Base-by-base conservation (phyloP, 2,888 invertebrate species). In the Ectropis crepuscularia region DNA sequence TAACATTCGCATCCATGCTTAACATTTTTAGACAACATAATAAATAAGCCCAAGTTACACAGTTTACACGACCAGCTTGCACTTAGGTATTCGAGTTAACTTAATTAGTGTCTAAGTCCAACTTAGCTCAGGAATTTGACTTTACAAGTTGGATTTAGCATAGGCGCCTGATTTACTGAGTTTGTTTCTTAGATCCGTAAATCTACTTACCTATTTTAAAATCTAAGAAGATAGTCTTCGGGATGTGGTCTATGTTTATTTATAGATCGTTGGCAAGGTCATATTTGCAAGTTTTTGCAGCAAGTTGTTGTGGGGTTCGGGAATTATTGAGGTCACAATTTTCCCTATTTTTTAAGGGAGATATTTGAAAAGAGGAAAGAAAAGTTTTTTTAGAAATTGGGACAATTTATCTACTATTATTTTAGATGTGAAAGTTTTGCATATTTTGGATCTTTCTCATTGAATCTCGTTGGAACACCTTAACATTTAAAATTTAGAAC, bases 191-290 rank as follows among this genome's bases (percentile, higher is more conserved):
- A 58, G 39, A 59, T 57, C 43, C 62, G 63, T 65, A 67, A 71
- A 67, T 71, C 71, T 66, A 66, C 63, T 66, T 69, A 41, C 43
- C 71, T 66, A 51, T 60, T 65, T 64, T 65, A 65, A 61, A 65
- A 60, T 65, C 60, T 57, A 41, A 57, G 63, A 57, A 57, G 63
- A 63, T 59, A 39, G 53, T 50, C 49, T n/a, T 54, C 28, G 43
- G 41, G 58, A 53, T 58, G 55, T 37, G 39, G 9, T 16, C 41
- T 36, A 46, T 64, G 55, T 64, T 46, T 55, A 51, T 59, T 63
- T 63, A 63, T 63, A 54, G 8, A 28, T 28, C 16, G 16, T 4
- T 28, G 16, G 16, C 16, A 28, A 28, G 16, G 16, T 28, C 16
- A 28, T 16, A 61, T 54, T 53, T 54, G 49, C 49, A 6, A 41